phyloP scores from a whole-genome alignment of 2,113 vertebrate species.

The Echinops telfairi region DNA sequence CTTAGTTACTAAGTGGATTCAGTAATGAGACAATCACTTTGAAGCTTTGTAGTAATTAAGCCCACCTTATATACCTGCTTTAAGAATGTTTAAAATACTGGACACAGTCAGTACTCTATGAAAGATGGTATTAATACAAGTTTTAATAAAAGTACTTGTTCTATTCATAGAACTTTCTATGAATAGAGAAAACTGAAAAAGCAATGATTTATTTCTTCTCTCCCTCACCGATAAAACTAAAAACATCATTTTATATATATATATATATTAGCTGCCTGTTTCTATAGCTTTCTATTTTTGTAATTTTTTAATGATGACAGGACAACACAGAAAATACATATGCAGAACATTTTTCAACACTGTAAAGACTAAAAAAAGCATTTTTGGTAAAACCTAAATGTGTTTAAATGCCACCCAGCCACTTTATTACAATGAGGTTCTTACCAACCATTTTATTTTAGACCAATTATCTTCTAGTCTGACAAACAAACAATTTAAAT shows the following conservation, averaged over 20 bases:
- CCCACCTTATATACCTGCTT: not conserved
- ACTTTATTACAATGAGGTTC: slow-evolving; percentile 47
- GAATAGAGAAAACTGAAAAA: not conserved
- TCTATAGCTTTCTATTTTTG: slow-evolving; percentile 12
- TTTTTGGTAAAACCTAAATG: slow-evolving; percentile 54
- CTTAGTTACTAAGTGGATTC: not conserved
- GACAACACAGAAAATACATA: slow-evolving; percentile 46
- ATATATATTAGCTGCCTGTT: slow-evolving; percentile 15
- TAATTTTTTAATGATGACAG: slow-evolving; percentile 5
- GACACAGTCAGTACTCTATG: not conserved
- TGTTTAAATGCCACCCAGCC: slow-evolving; percentile 50
- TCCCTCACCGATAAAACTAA: not conserved
- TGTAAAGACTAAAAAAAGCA: slow-evolving; percentile 37
- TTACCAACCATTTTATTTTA: slow-evolving; percentile 71
- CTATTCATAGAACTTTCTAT: not conserved
- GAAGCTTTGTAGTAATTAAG: not conserved
- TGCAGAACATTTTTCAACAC: slow-evolving; percentile 54
- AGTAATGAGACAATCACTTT: not conserved
- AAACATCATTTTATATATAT: not conserved
- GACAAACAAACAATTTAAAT: slow-evolving; percentile 49
- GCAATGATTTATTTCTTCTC: not conserved
- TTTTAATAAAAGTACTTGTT: no score
- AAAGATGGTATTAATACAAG: not conserved
- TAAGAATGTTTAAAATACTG: not conserved
- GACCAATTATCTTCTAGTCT: slow-evolving; percentile 4